Evolutionary conservation across 2,888 invertebrate species (phyloP), one percentile per base, ranked within the genome.

Genomic region (Thumatha senex): DNA sequence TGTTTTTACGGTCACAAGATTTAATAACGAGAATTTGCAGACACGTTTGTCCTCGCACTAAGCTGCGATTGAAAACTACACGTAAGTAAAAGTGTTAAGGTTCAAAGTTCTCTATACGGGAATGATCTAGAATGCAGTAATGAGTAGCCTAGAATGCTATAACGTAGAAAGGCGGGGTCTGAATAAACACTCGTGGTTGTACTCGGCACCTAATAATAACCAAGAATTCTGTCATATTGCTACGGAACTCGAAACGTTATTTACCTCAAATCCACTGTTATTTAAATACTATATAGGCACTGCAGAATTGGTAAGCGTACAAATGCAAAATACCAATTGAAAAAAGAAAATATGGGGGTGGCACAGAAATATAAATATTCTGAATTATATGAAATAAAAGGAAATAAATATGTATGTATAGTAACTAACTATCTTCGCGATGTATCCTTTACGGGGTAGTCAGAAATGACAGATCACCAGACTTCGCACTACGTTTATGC

Each of bases 1-100:
- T 64, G 64, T 67, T 67, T 64, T 64, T 64, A 67, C 67, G 67
- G 64, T 63, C 67, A 65, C 63, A 46, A 64, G 64, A 67, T 63
- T 64, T 63, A 64, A 64, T 67, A 67, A 67, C 67, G 63, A 67
- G 53, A 67, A 64, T 64, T 64, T 64, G 48, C 57, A 55, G 60
- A 60, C 53, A 48, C 46, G 48, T 54, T 66, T 62, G 58, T 58
- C 62, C 51, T 49, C 46, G 18, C 31, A 30, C 38, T 15, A n/a
- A 41, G n/a, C 33, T 29, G 13, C 46, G 15, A 46, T 40, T 36
- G 48, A 53, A 62, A 51, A 62, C 40, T 44, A 54, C 58, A 49
- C 50, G 14, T 55, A 39, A 15, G 31, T 12, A 33, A 30, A 43
- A 43, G 40, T 38, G 0, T 18, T 45, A 56, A 48, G 47, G 43